Conservation (phyloP, 2,113 vertebrate species). For the Eudorcas thomsonii region DNA sequence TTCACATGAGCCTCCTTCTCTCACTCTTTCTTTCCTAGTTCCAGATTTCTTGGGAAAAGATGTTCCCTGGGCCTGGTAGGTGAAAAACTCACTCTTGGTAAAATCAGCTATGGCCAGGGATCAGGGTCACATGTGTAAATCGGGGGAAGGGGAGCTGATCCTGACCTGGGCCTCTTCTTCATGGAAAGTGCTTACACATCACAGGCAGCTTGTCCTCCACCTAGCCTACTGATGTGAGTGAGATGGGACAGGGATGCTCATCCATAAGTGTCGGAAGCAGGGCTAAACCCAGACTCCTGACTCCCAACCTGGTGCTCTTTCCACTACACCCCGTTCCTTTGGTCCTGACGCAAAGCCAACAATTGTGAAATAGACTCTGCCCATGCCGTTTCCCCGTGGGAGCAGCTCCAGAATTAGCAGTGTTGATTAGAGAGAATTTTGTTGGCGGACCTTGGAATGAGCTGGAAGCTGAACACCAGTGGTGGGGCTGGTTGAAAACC, state of each 20-base stretch:
- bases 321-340: constrained; percentile 49
- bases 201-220: not conserved
- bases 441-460: not conserved
- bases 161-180: not conserved
- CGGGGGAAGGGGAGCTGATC: not conserved
- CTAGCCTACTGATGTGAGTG: not conserved
- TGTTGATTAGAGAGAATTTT: constrained; percentile 52
- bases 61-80: not conserved
- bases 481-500: not conserved
- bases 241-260: not conserved
- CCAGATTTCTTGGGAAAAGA: not conserved
- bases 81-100: not conserved
- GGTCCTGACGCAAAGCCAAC: constrained; percentile 42
- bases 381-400: constrained; percentile 22
- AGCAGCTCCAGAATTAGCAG: constrained; percentile 7
- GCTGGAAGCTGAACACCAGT: not conserved
- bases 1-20: not conserved
- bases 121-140: not conserved
- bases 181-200: not conserved
- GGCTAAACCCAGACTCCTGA: not conserved
- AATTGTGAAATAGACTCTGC: constrained; percentile 61
- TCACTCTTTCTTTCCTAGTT: not conserved
- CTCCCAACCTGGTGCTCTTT: constrained; percentile 26
- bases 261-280: not conserved
- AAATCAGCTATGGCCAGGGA: not conserved